Evolutionary conservation across 2,888 invertebrate genomes (phyloP).

Genomic region (Gastracanthus pulcherrimus): DNA sequence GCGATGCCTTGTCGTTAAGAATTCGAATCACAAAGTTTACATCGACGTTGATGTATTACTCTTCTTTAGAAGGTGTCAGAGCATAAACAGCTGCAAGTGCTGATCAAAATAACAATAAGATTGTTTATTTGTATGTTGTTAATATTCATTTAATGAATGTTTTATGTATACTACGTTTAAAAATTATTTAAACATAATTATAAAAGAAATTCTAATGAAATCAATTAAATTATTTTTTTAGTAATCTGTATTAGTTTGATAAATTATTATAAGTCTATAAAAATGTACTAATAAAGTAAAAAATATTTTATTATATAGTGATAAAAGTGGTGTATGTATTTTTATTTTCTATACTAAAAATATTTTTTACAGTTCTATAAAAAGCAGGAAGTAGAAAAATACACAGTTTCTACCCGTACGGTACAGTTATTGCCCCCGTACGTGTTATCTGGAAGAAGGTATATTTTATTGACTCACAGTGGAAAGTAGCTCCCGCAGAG

Average conservation of each 20-base stretch:
- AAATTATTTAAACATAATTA: too few relatives aligned
- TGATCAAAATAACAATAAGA: not conserved
- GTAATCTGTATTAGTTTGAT: too few relatives aligned
- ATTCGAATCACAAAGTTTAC: slow-evolving; percentile 14
- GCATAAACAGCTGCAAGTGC: not conserved
- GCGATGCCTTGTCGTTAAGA: slow-evolving; percentile 9
- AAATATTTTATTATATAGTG: too few relatives aligned
- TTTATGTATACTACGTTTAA: too few relatives aligned
- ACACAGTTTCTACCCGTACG: not conserved
- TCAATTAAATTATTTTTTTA: too few relatives aligned
- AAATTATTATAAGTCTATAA: too few relatives aligned
- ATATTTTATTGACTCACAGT: slow-evolving; percentile 30
- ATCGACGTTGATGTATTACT: slow-evolving; percentile 28
- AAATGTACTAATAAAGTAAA: too few relatives aligned
- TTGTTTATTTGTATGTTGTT: not conserved
- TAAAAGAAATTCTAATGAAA: too few relatives aligned
- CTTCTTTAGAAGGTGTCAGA: not conserved
- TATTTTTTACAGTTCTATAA: not conserved
- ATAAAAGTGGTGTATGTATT: too few relatives aligned
- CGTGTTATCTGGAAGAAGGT: slow-evolving; percentile 1
- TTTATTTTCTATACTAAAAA: too few relatives aligned
- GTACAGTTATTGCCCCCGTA: slow-evolving; percentile 18
- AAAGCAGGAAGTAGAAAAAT: not conserved
- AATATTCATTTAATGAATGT: not conserved
- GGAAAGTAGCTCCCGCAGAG: not conserved